Conservation (phyloP, 2,113 vertebrate species). For the Xiphophorus couchianus region DNA sequence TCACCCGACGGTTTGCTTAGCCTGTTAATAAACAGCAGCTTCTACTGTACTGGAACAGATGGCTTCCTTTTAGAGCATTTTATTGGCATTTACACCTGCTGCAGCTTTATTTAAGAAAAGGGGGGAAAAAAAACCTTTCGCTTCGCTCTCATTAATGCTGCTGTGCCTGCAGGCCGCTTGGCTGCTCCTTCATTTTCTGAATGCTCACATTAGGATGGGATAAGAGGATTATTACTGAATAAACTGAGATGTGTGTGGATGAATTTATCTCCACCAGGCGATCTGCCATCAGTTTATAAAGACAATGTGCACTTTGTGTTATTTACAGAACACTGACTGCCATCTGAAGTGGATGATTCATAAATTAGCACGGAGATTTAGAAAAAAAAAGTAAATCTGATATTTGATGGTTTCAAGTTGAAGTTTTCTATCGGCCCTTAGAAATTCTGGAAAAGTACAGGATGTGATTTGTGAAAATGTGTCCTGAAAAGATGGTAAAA, state of each 20-base stretch:
- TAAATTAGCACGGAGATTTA: background rate
- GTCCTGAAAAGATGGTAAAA: background rate
- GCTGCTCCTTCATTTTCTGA: slow-evolving; percentile 3
- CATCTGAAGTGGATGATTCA: background rate
- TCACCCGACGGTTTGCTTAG: slow-evolving; percentile 9
- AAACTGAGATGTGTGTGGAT: slow-evolving; percentile 12
- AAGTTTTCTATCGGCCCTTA: too few relatives aligned
- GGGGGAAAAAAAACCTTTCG: too few relatives aligned
- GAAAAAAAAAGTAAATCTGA: too few relatives aligned
- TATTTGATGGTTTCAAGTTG: too few relatives aligned
- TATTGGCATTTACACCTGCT: background rate
- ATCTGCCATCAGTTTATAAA: background rate
- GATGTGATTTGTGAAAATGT: too few relatives aligned
- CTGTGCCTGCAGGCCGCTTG: slow-evolving; percentile 7
- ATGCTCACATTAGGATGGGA: slow-evolving; percentile 8
- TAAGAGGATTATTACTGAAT: slow-evolving; percentile 4
- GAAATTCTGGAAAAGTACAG: too few relatives aligned
- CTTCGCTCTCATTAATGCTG: slow-evolving; percentile 26
- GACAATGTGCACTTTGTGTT: background rate
- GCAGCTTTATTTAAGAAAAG: slow-evolving; percentile 22
- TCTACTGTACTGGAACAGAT: slow-evolving; percentile 16
- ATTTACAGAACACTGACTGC: background rate
- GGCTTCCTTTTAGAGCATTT: background rate
- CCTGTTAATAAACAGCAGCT: background rate
- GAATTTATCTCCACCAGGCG: background rate